Conservation (phyloP, 2,797 vertebrate genomes). For the Falco berigora region DNA sequence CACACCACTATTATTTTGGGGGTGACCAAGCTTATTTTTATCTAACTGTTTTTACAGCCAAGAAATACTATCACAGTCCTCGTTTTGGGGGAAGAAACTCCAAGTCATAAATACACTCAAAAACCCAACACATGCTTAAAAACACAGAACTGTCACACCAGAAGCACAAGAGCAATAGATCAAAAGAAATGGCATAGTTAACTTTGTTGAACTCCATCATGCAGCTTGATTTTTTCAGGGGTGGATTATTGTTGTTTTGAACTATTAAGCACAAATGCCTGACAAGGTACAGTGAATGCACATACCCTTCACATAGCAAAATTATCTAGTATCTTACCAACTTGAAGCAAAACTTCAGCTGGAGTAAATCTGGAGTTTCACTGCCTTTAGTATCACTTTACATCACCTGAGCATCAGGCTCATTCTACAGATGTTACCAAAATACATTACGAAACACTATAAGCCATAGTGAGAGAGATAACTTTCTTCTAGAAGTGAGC, state of each 20-base stretch:
- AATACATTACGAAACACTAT: neutral
- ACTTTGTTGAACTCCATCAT: neutral
- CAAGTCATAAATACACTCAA: neutral
- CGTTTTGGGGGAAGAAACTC: neutral
- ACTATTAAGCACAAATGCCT: neutral
- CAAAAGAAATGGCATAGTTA: neutral
- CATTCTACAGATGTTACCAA: neutral
- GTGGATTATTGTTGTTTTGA: neutral
- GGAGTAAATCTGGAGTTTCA: neutral
- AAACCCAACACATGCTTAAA: neutral
- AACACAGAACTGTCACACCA: neutral
- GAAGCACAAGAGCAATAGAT: neutral
- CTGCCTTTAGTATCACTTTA: neutral
- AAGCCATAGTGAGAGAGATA: neutral
- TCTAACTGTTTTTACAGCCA: neutral
- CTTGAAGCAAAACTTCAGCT: neutral
- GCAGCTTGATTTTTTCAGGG: neutral
- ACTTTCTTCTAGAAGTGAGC: neutral
- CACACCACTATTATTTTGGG: neutral
- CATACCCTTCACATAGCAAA: neutral
- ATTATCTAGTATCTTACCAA: neutral
- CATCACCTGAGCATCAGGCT: neutral
- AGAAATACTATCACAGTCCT: neutral
- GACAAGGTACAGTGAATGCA: neutral
- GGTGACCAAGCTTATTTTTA: neutral